A percentile compares a stretch with the other conserved stretches of the same genome.
Evolutionary conservation across 2,888 invertebrate species (phyloP).

Genomic region (Drosophila melanocephala): DNA sequence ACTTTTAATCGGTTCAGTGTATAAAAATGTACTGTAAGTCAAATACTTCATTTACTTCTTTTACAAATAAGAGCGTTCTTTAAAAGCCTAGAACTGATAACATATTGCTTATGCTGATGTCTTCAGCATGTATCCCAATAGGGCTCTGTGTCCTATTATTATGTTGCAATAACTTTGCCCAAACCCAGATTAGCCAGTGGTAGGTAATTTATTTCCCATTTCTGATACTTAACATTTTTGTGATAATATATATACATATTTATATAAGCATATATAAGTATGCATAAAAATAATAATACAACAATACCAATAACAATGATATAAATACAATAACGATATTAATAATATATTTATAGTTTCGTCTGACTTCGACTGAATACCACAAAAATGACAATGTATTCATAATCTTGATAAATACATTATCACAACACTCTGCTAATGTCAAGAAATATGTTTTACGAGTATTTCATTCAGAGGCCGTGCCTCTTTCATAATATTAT

Average conservation of each 20-base stretch:
- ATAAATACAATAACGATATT: neutral
- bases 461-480: conserved; percentile 4
- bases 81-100: no score
- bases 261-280: neutral
- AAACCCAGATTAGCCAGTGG: neutral
- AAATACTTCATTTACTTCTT: neutral
- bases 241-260: neutral
- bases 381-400: neutral
- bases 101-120: no score
- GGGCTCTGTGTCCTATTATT: neutral
- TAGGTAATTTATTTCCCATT: neutral
- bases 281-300: neutral
- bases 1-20: neutral
- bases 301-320: no score
- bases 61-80: neutral
- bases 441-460: conserved; percentile 21
- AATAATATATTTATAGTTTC: neutral
- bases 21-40: neutral
- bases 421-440: neutral
- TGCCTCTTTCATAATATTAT: conserved; percentile 17
- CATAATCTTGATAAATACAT: neutral
- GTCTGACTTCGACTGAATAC: neutral
- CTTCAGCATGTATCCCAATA: no score
- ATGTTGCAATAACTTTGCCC: rapidly evolving
- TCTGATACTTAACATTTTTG: neutral